Percentiles rank a stretch among this genome's conserved stretches.
Conservation (phyloP, 2,888 invertebrate genomes). For the Myopa tessellatipennis region DNA sequence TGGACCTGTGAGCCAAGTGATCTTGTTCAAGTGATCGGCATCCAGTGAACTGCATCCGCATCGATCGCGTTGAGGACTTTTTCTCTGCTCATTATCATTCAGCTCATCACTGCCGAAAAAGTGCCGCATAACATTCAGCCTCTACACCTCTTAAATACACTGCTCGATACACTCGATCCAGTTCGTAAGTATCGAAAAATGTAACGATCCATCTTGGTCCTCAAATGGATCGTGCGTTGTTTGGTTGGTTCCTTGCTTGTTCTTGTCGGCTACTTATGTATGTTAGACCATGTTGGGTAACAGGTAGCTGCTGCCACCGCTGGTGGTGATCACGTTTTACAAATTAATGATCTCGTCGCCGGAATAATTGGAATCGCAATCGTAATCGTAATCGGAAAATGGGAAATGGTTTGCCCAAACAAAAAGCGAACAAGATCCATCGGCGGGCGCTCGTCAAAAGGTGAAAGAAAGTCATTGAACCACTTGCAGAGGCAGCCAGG, state of each 20-base stretch:
- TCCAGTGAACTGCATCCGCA: too few relatives aligned
- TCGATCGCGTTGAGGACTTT: too few relatives aligned
- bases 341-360: slow-evolving; percentile 34
- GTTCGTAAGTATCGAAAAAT: background rate
- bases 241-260: too few relatives aligned
- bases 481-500: background rate
- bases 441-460: slow-evolving; percentile 2
- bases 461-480: slow-evolving; percentile 35
- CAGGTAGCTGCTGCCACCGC: background rate
- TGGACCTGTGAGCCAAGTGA: background rate
- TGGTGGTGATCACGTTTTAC: slow-evolving; percentile 30
- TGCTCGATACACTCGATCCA: background rate
- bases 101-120: too few relatives aligned
- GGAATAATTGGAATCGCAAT: slow-evolving; percentile 22
- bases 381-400: background rate
- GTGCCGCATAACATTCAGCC: background rate
- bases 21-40: too few relatives aligned
- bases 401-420: background rate
- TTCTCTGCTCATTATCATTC: slow-evolving; percentile 4
- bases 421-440: background rate
- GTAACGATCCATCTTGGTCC: background rate
- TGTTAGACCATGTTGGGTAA: background rate
- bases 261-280: too few relatives aligned
- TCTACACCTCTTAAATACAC: slow-evolving; percentile 11
- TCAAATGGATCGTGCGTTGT: too few relatives aligned